A percentile compares a stretch with the other conserved stretches of the same genome.
Conservation (phyloP, 2,113 vertebrate genomes). For the Accipiter cooperii region DNA sequence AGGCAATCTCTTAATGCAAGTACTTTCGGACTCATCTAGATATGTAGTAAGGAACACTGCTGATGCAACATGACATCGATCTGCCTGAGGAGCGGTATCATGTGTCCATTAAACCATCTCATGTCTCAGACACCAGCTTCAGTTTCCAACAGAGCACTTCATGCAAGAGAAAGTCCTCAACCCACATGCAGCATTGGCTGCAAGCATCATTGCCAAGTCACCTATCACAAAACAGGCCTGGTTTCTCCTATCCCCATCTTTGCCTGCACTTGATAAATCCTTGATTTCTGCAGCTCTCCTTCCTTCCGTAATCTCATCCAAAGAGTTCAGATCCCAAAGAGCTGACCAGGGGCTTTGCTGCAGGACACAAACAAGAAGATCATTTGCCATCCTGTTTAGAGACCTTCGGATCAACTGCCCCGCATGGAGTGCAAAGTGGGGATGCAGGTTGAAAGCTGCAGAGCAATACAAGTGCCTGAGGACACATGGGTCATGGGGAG, state of each 20-base stretch:
- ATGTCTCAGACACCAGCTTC: neutral
- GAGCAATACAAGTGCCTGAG: neutral
- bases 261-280: neutral
- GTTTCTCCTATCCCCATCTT: neutral
- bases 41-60: neutral
- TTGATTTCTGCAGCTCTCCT: neutral
- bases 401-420: neutral
- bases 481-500: neutral
- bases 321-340: neutral
- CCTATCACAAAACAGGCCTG: neutral
- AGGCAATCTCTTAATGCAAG: neutral
- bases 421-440: neutral
- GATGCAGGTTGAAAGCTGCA: neutral
- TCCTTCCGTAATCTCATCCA: neutral
- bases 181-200: neutral
- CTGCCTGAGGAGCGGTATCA: neutral
- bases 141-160: neutral
- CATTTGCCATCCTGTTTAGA: neutral
- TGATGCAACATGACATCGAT: neutral
- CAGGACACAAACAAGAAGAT: neutral
- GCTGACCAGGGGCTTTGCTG: neutral
- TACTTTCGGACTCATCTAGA: neutral
- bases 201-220: neutral
- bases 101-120: neutral
- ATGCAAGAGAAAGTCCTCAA: neutral